Base-by-base conservation (phyloP, 2,888 invertebrate species). In the Dioctria linearis region DNA sequence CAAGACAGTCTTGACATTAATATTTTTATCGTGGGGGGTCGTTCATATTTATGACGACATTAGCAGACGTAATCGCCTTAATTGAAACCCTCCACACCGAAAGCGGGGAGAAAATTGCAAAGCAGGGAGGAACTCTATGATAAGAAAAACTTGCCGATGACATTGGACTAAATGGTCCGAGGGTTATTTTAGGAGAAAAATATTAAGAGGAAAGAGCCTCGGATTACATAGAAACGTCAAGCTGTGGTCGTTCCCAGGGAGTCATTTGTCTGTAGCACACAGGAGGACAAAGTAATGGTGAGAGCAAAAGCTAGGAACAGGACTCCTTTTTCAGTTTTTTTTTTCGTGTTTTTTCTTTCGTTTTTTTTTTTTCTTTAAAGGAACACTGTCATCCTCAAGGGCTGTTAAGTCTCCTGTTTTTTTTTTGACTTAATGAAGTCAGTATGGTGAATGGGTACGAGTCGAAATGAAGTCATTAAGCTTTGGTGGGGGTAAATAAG, bases 81-180 rank as follows among this genome's bases (percentile, higher is more conserved):
- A 76, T 76, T 76, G 76, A 76, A 76, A 76, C 76, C 76, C 63
- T 76, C 76, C 63, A 76, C 63, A 76, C 63, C 40, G 13, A 66
- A 43, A n/a, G 46, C 46, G 13, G 66, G 43, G 66, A 66, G 66
- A 13, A n/a, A 66, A n/a, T 43, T 42, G 42, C 66, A 42, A 61
- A 39, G 5, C 4, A 37, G 61, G 37, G 25, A 25, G 25, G 11
- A 37, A 61, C 39, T 61, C 61, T 11, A 49, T 76, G 76, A 76
- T 76, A 76, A 76, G 76, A 76, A 76, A 75, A 76, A 76, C 76
- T 76, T 76, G 76, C 76, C 76, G 76, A 76, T 76, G 76, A 76
- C 76, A 63, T 63, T 76, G 76, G 76, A 63, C 76, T 76, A 76
- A 76, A 76, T 76, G 76, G 76, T 76, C 76, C 76, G 76, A 63